phyloP scores from a whole-genome alignment of 1,140 invertebrate genomes.

The Potamilus streckersoni region DNA sequence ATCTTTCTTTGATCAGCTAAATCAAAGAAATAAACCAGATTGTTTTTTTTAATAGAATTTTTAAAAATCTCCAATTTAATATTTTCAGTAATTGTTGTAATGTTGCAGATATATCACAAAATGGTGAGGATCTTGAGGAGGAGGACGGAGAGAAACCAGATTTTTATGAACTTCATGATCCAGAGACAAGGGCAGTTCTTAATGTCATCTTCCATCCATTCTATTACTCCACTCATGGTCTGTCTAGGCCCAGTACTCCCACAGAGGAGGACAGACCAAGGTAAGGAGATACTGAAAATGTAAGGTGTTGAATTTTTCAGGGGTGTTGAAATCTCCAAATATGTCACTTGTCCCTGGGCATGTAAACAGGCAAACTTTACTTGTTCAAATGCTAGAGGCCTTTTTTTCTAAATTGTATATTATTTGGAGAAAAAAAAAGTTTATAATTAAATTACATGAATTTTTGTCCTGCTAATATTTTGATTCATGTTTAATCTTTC shows the following conservation, averaged over 20 bases:
- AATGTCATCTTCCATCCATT: constrained; percentile 63
- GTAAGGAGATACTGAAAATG: constrained; percentile 28
- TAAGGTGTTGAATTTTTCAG: no score
- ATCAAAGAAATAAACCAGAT: no score
- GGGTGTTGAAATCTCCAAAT: no score
- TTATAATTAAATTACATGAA: no score
- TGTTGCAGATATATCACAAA: not conserved
- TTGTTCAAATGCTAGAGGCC: no score
- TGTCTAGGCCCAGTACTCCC: constrained; percentile 62
- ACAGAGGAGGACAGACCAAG: constrained; percentile 48
- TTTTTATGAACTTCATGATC: constrained; percentile 43
- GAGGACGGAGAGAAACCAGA: constrained; percentile 8
- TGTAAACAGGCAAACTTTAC: no score
- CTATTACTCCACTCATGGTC: constrained; percentile 62
- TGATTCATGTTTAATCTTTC: no score
- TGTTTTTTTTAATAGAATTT: not conserved
- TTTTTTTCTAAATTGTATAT: no score
- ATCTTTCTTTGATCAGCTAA: no score
- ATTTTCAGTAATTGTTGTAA: not conserved
- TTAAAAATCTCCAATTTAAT: not conserved
- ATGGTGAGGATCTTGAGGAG: constrained; percentile 22
- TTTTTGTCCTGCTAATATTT: no score
- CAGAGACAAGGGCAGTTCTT: constrained; percentile 41
- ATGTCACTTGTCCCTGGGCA: no score
- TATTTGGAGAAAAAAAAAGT: no score